A percentile compares a stretch with the other conserved stretches of the same genome.
Conservation (phyloP, 2,797 vertebrate genomes). For the Melanotaenia nigrans region DNA sequence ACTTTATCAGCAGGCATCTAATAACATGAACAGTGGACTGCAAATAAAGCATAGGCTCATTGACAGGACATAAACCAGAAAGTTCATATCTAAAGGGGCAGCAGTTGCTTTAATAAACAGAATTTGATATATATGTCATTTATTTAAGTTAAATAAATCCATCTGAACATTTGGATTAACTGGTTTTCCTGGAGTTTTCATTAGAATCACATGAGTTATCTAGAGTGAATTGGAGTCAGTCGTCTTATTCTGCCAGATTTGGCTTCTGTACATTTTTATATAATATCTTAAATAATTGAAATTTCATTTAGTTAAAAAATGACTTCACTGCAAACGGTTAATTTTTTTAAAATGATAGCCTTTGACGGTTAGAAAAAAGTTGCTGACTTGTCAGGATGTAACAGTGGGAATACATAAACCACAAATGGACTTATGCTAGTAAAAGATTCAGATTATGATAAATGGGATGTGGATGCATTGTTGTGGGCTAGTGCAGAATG, state of each 20-base stretch:
- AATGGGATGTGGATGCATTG: conserved; percentile 41
- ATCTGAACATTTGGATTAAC: neutral
- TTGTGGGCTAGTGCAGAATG: conserved; percentile 24
- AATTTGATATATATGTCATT: conserved; percentile 8
- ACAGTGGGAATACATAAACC: conserved; percentile 9
- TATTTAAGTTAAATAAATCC: neutral
- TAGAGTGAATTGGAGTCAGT: neutral
- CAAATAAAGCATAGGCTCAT: conserved; percentile 54
- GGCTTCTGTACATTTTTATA: conserved; percentile 2
- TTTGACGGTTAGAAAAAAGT: neutral
- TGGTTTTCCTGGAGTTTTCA: conserved; percentile 18
- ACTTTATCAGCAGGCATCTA: conserved; percentile 68
- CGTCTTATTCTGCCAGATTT: conserved; percentile 1
- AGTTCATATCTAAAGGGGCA: conserved; percentile 14
- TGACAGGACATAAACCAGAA: conserved; percentile 47
- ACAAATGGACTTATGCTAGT: conserved; percentile 8
- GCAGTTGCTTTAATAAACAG: conserved; percentile 20
- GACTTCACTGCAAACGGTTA: neutral
- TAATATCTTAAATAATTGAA: neutral
- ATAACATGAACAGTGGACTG: conserved; percentile 54
- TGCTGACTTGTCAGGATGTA: conserved; percentile 2
- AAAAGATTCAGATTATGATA: conserved; percentile 34
- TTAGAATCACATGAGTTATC: neutral
- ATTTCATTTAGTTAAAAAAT: neutral
- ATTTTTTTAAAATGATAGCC: neutral